Percentiles rank a stretch among this genome's conserved stretches.
These are phyloP conservation scores for Rissa tridactyla DNA, from an alignment of 2,113 vertebrate species.

Conservation along the genomic window DNA sequence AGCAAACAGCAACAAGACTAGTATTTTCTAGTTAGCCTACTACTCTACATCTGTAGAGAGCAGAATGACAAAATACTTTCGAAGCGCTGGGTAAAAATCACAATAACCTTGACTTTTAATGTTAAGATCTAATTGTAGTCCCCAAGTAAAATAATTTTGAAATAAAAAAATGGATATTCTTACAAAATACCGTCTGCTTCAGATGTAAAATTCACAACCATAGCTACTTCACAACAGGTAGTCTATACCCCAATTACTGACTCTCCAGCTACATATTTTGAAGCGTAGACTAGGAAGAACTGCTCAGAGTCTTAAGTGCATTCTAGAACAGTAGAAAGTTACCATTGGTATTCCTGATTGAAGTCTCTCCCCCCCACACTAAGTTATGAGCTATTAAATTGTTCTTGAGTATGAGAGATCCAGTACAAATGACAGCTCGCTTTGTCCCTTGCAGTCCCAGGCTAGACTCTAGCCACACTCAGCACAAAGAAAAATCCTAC, in stretches of 20 bases:
- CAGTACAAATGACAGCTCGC: neutral
- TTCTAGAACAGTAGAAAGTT: neutral
- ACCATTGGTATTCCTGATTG: slow-evolving; percentile 15
- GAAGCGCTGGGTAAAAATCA: neutral
- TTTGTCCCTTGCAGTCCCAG: neutral
- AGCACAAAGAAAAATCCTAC: neutral
- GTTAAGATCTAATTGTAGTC: neutral
- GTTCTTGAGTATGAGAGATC: neutral
- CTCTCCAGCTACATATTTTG: neutral
- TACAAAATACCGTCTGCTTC: neutral
- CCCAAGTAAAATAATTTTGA: neutral
- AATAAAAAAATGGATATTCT: neutral
- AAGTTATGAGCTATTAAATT: slow-evolving; percentile 47
- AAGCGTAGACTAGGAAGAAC: neutral
- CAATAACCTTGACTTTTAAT: neutral
- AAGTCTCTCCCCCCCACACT: slow-evolving; percentile 1
- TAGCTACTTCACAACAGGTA: neutral
- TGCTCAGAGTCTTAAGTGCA: neutral
- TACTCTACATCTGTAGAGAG: neutral
- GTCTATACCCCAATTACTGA: neutral
- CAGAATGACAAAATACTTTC: neutral
- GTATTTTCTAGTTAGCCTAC: neutral
- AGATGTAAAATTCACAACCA: neutral
- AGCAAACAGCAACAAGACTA: neutral
- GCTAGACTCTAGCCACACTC: neutral